Base-by-base conservation (phyloP, 1,140 invertebrate genomes). In the Phymastichus coffea region DNA sequence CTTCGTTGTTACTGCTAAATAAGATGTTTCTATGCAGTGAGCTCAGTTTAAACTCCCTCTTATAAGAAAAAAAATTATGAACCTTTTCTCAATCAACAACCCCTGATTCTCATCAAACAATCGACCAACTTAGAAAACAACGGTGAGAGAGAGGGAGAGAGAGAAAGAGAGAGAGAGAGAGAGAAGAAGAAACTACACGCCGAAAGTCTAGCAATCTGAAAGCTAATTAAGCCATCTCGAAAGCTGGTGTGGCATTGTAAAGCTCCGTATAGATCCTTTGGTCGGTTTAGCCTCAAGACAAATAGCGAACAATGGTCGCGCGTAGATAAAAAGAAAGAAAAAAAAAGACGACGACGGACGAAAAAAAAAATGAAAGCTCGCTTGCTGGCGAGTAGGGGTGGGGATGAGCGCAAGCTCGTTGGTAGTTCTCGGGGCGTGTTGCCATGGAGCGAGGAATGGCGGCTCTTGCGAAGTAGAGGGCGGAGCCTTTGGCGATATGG, bases 361-460 rank as follows among this genome's bases (percentile, higher is more conserved):
- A 33, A 63, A 55, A 33, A 40, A 43, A 46, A 44, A 6, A 15
- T n/a, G n/a, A 17, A 41, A 9, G n/a, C n/a, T 33, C 28, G 28
- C n/a, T 33, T 12, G 28, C 6, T 33, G 28, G 6, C 6, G 28
- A 12, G 12, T 33, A 33, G 28, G 12, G 28, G 28, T n/a, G n/a
- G 54, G 20, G 37, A 9, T 23, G 43, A 17, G 38, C 10, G 12
- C 3, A 26, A 43, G 35, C 17, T 52, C 49, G 25, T 22, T 25
- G 33, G 4, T 14, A 30, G 12, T 37, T 56, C 26, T 40, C 30
- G 43, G 26, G n/a, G 38, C 9, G 28, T 4, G 56, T 58, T 51
- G 47, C 56, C 47, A 58, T 51, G 47, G 38, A n/a, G 14, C 46
- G 26, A 15, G n/a, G 14, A 25, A 47, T 56, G 53, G 53, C 53